Evolutionary conservation across 2,113 vertebrate genomes (phyloP), one percentile per base, ranked within the genome.

Genomic region (Thymallus thymallus): DNA sequence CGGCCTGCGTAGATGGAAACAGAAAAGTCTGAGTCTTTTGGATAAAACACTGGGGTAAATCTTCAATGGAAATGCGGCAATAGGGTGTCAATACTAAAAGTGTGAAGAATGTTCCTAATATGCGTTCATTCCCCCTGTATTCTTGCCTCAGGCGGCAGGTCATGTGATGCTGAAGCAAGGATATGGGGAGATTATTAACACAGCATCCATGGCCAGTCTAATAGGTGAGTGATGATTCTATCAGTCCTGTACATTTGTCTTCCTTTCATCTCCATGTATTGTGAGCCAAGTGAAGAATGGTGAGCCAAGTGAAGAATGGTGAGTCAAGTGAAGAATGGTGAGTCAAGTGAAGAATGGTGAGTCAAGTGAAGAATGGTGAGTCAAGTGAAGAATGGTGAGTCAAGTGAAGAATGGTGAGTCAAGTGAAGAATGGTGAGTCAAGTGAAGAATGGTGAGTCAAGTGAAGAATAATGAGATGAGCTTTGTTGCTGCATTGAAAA

Each of bases 111-210:
- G 76, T 73, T 71, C 73, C 68, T 58, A 78, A 72, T 94, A 93
- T 91, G 87, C 91, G 91, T 91, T 91, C 94, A 92, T 90, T 66
- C 81, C 56, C 68, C 88, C 92, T 89, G 92, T 93, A 95, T 95
- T 94, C 91, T 92, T 85, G 92, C 95, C 93, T 91, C 88, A 94
- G 95, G 93, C 95, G 88, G 94, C 94, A 84, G 96, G 95, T 92
- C 91, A 89, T 89, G 93, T 95, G 94, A 96, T 95, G 95, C 93
- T 96, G 93, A 96, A 94, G 91, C 95, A 96, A 92, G 95, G 95
- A 92, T 96, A 96, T 71, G 91, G 95, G 88, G 94, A 96, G 94
- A 96, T 97, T 93, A 98, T 98, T 95, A 97, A 96, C 94, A 95
- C 91, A 78, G 95, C 96, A 90, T 96, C 95, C 93, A 95, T 95